Evolutionary conservation across 2,888 invertebrate species (phyloP).

Genomic region (Ethmia dodecea): DNA sequence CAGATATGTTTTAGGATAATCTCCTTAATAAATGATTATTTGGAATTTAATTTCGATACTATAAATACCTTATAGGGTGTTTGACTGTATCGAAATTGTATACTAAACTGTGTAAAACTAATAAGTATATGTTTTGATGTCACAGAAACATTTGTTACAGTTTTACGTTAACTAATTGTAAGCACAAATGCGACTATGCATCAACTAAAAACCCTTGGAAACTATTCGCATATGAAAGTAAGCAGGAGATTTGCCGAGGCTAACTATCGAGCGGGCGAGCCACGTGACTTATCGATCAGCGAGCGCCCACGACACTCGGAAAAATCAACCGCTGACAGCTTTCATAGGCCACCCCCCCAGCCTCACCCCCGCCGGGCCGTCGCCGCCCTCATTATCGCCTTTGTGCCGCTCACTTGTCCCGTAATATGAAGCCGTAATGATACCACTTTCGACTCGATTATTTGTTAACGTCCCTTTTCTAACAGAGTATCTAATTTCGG

Average conservation of each 20-base stretch:
- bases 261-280: slow-evolving; percentile 59
- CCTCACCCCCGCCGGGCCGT: slow-evolving; percentile 17
- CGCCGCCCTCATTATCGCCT: slow-evolving; percentile 73
- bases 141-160: too few relatives aligned
- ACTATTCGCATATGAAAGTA: not conserved
- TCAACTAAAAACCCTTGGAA: not conserved
- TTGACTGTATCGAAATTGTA: too few relatives aligned
- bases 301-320: slow-evolving; percentile 73
- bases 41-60: too few relatives aligned
- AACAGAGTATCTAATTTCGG: slow-evolving; percentile 20
- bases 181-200: not conserved
- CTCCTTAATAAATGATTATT: too few relatives aligned
- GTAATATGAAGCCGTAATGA: slow-evolving; percentile 67
- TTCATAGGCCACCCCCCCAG: slow-evolving; percentile 47
- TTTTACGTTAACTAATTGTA: too few relatives aligned
- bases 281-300: slow-evolving; percentile 78
- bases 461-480: slow-evolving; percentile 34
- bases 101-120: too few relatives aligned
- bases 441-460: slow-evolving; percentile 62
- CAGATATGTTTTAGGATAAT: too few relatives aligned
- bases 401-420: slow-evolving; percentile 73
- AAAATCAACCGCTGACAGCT: slow-evolving; percentile 78
- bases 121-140: too few relatives aligned
- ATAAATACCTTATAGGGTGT: too few relatives aligned
- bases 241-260: slow-evolving; percentile 67